Conservation (phyloP, 2,888 invertebrate species). For the Rhyacophila evoluta region DNA sequence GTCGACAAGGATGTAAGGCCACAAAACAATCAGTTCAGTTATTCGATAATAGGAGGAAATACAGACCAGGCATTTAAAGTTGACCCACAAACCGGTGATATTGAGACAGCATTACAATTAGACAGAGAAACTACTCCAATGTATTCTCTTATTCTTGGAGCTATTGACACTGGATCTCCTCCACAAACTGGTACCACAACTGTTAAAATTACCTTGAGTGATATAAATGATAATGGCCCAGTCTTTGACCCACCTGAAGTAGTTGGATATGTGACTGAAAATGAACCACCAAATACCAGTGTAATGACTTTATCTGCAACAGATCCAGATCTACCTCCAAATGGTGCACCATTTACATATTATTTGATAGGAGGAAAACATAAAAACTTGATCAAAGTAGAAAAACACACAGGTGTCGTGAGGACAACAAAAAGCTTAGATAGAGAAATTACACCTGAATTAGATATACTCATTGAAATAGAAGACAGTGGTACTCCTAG, state of each 20-base stretch:
- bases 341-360: constrained; percentile 92
- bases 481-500: constrained; percentile 89
- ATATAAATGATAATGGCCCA: constrained; percentile 96
- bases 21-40: constrained; percentile 92
- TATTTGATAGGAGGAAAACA: constrained; percentile 82
- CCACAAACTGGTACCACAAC: constrained; percentile 93
- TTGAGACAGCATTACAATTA: constrained; percentile 80
- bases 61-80: constrained; percentile 87
- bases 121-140: constrained; percentile 84
- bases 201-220: constrained; percentile 82
- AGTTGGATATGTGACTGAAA: constrained; percentile 85
- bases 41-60: constrained; percentile 89
- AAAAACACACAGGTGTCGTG: constrained; percentile 84
- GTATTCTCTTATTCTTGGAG: constrained; percentile 85
- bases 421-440: constrained; percentile 84
- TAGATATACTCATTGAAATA: constrained; percentile 84
- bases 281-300: constrained; percentile 85
- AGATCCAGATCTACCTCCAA: constrained; percentile 91
- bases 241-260: constrained; percentile 79
- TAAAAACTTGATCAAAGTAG: constrained; percentile 80
- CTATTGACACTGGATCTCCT: constrained; percentile 89
- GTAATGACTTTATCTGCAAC: constrained; percentile 88
- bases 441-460: constrained; percentile 81
- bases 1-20: constrained; percentile 91
- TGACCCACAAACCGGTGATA: constrained; percentile 86